Evolutionary conservation across 2,888 invertebrate species (phyloP).

Genomic region (Subacronicta megacephala): DNA sequence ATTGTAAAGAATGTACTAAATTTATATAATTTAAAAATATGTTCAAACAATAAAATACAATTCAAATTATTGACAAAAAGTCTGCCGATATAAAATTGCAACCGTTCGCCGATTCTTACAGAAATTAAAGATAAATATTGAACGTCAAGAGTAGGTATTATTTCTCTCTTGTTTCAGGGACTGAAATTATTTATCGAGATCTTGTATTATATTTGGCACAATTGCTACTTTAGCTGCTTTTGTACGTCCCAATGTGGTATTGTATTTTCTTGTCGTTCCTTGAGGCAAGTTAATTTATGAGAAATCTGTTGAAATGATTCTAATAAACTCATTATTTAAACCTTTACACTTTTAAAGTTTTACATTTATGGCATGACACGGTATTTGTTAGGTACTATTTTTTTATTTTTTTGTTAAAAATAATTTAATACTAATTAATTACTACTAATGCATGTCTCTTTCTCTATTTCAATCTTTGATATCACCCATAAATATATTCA

Average conservation of each 20-base stretch:
- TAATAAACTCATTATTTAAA: no score
- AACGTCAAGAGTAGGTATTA: conserved; percentile 28
- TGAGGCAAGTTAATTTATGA: not conserved
- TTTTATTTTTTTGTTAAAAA: no score
- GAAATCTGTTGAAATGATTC: not conserved
- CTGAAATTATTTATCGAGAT: conserved; percentile 38
- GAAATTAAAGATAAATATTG: conserved; percentile 41
- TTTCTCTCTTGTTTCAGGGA: conserved; percentile 19
- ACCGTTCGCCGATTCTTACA: conserved; percentile 4
- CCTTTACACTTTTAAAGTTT: no score
- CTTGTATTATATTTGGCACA: conserved; percentile 17
- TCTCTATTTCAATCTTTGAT: no score
- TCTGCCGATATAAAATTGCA: conserved; percentile 4
- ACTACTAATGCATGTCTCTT: no score
- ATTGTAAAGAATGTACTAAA: no score
- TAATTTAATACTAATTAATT: no score
- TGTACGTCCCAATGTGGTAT: conserved; percentile 8
- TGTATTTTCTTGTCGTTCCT: conserved; percentile 2
- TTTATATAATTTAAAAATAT: no score
- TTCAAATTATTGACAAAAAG: not conserved
- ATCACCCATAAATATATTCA: no score
- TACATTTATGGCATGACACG: no score
- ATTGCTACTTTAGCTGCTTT: conserved; percentile 16
- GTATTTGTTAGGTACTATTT: no score
- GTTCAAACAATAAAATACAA: no score